These are phyloP conservation scores for Dysdera silvatica DNA, from an alignment of 1,140 invertebrate genomes.

Conservation along the genomic window DNA sequence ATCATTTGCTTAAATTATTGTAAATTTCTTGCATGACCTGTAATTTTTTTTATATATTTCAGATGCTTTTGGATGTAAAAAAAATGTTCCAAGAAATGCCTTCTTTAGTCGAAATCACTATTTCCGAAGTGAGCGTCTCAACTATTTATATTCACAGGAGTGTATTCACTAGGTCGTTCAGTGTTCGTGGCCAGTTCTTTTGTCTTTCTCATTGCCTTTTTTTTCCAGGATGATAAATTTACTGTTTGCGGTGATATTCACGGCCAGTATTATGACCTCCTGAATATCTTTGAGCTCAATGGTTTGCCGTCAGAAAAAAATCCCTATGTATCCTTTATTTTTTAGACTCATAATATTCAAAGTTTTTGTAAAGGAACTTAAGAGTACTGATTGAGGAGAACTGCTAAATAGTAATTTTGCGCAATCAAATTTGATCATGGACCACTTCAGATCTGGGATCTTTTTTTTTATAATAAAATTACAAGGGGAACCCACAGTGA, in stretches of 20 bases:
- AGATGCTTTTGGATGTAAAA: slow-evolving; percentile 89
- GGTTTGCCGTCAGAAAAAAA: slow-evolving; percentile 88
- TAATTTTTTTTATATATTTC: slow-evolving; percentile 39
- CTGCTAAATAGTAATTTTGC: too few relatives aligned
- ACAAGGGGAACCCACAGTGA: too few relatives aligned
- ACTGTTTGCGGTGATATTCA: slow-evolving; percentile 99
- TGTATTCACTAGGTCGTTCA: neutral
- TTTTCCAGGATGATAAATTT: slow-evolving; percentile 67
- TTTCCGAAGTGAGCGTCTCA: slow-evolving; percentile 55
- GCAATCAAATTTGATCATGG: too few relatives aligned
- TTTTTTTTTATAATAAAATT: too few relatives aligned
- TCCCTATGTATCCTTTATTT: slow-evolving; percentile 70
- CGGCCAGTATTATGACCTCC: slow-evolving; percentile 96
- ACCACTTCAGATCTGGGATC: too few relatives aligned
- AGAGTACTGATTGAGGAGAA: too few relatives aligned
- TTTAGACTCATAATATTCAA: too few relatives aligned
- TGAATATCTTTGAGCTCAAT: slow-evolving; percentile 97
- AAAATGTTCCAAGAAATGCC: slow-evolving; percentile 72
- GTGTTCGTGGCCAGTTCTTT: neutral
- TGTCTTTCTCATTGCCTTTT: neutral
- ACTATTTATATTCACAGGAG: neutral
- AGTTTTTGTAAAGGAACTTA: too few relatives aligned
- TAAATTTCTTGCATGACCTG: neutral
- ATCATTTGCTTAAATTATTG: neutral
- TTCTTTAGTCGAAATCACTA: slow-evolving; percentile 79